phyloP scores from a whole-genome alignment of 2,888 invertebrate genomes.

The Hermaeophaga mercurialis region DNA sequence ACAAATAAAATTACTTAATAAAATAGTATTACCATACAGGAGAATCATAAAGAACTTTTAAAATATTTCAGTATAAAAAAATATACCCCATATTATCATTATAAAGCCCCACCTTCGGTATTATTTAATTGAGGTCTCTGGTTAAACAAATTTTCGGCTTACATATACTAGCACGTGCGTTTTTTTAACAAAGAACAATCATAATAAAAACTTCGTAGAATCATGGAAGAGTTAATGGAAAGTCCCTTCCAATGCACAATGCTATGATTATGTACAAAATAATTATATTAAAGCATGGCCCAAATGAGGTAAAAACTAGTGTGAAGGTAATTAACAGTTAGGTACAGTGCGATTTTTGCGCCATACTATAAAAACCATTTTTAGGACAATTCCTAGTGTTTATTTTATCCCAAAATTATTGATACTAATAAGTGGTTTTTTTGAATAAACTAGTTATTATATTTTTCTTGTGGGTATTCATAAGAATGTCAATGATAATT shows the following conservation, averaged over 20 bases:
- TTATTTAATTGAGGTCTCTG: too few relatives aligned
- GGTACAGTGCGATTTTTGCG: conserved; percentile 21
- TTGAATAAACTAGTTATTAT: too few relatives aligned
- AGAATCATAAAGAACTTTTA: too few relatives aligned
- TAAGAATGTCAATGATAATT: too few relatives aligned
- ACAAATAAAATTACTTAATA: too few relatives aligned
- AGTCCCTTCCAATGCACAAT: conserved; percentile 14
- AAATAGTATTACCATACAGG: too few relatives aligned
- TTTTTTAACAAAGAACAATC: conserved; percentile 17
- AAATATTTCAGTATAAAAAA: too few relatives aligned
- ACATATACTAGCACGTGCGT: neutral
- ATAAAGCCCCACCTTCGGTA: too few relatives aligned
- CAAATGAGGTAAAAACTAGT: conserved; percentile 25
- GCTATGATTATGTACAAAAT: conserved; percentile 17
- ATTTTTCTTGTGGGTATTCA: too few relatives aligned
- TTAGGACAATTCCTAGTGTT: conserved; percentile 11
- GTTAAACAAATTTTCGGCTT: neutral
- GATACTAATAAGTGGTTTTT: too few relatives aligned
- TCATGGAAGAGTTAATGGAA: conserved; percentile 5
- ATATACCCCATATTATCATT: too few relatives aligned
- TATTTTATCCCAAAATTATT: neutral
- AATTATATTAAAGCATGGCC: conserved; percentile 24
- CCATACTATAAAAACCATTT: conserved; percentile 21
- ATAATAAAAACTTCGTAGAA: conserved; percentile 17
- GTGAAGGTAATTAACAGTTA: conserved; percentile 1